phyloP scores from a whole-genome alignment of 2,113 vertebrate genomes.

The Benitochromis conjunctus region DNA sequence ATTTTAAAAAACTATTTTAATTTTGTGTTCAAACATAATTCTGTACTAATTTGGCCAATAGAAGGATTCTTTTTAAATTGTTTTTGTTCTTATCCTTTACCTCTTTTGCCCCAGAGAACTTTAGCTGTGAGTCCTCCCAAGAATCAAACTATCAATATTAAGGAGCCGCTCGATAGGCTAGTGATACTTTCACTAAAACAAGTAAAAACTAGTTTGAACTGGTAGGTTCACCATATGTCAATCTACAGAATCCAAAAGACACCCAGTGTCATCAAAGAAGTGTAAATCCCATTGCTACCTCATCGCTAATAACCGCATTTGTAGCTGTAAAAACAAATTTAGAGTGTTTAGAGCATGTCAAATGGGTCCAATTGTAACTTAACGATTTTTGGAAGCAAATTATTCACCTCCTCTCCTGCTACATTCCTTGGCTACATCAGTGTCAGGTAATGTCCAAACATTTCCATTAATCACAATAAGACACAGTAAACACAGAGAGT shows the following conservation, averaged over 20 bases:
- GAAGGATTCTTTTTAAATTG: accelerated
- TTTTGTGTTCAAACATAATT: background rate
- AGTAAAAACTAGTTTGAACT: background rate
- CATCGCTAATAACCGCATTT: background rate
- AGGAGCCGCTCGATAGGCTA: background rate
- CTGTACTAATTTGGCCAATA: background rate
- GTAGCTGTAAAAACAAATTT: background rate
- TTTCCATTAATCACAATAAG: background rate
- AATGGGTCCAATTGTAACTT: background rate
- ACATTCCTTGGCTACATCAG: background rate
- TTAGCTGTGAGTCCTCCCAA: background rate
- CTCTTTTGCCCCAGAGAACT: background rate
- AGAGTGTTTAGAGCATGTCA: background rate
- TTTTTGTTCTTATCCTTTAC: background rate
- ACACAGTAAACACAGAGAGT: background rate
- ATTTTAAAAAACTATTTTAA: background rate
- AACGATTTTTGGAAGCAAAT: background rate
- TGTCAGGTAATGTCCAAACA: background rate
- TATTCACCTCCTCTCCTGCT: background rate
- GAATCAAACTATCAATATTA: no score
- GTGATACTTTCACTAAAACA: background rate
- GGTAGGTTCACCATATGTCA: background rate
- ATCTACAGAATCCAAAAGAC: background rate
- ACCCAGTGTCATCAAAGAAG: background rate
- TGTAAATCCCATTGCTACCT: background rate